phyloP scores from a whole-genome alignment of 2,797 vertebrate species.

The Selene dorsalis region DNA sequence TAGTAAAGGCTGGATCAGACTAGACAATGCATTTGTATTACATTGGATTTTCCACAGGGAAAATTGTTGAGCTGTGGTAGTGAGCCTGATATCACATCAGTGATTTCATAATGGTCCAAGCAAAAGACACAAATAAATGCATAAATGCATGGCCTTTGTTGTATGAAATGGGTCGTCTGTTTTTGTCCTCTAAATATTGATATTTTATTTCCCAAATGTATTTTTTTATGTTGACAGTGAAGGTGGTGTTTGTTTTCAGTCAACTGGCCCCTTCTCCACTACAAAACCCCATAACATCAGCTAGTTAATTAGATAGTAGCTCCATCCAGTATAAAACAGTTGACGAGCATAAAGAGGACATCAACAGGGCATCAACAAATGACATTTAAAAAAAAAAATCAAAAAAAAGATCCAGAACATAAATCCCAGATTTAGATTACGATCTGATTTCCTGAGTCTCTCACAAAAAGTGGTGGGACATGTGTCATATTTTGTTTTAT shows the following conservation, averaged over 20 bases:
- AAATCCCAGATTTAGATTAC: background rate
- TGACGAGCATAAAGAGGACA: background rate
- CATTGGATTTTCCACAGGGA: conserved; percentile 16
- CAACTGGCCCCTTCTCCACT: background rate
- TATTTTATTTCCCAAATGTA: conserved; percentile 3
- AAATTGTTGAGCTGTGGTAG: conserved; percentile 2
- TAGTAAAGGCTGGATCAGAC: conserved; percentile 18
- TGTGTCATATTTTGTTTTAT: background rate
- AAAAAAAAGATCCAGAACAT: background rate
- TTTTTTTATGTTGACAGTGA: background rate
- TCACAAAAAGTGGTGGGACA: background rate
- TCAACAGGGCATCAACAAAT: background rate
- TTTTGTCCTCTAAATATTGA: conserved; percentile 6
- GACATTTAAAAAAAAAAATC: background rate
- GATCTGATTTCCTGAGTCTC: background rate
- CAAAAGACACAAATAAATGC: background rate
- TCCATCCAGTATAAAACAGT: background rate
- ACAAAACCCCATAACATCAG: background rate
- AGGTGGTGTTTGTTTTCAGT: background rate
- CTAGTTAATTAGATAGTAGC: background rate
- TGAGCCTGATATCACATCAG: background rate
- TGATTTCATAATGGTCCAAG: background rate
- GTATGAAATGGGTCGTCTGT: background rate
- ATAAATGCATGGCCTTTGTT: background rate
- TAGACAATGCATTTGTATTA: conserved; percentile 10